phyloP scores from a whole-genome alignment of 2,888 invertebrate genomes.

The Empis stercorea region DNA sequence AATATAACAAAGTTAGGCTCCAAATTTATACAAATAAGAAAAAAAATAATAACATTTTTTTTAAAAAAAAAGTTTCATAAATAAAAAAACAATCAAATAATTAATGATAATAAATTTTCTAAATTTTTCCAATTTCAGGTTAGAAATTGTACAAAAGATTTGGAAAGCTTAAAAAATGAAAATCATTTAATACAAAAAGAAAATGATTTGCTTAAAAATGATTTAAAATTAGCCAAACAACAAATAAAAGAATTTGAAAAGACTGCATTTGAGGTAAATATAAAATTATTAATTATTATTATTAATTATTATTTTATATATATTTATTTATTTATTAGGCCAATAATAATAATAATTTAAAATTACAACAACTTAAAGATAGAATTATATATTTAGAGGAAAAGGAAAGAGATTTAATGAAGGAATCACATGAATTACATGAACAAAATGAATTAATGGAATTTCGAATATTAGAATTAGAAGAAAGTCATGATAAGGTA shows the following conservation, averaged over 20 bases:
- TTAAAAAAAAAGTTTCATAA: too few relatives aligned
- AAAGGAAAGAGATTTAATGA: conserved; percentile 44
- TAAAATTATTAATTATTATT: background rate
- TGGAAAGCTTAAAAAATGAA: conserved; percentile 33
- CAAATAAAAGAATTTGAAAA: conserved; percentile 40
- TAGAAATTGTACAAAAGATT: conserved; percentile 27
- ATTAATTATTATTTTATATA: background rate
- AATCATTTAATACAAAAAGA: conserved; percentile 34
- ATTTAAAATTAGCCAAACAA: conserved; percentile 37
- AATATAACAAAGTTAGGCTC: too few relatives aligned
- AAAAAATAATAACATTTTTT: too few relatives aligned
- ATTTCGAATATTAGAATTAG: conserved; percentile 63
- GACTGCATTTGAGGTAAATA: conserved; percentile 34
- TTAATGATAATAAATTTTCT: too few relatives aligned
- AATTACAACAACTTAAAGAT: conserved; percentile 28
- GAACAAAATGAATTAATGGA: conserved; percentile 71
- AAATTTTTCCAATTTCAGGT: too few relatives aligned
- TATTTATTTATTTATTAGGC: conserved; percentile 18
- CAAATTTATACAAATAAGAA: too few relatives aligned
- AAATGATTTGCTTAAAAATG: conserved; percentile 35
- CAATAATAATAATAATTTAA: conserved; percentile 26
- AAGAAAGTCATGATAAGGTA: conserved; percentile 47
- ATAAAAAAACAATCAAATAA: too few relatives aligned
- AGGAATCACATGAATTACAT: conserved; percentile 57
- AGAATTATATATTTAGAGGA: conserved; percentile 38